Evolutionary conservation across 1,140 invertebrate species (phyloP).

Genomic region (Drosophila melanica): DNA sequence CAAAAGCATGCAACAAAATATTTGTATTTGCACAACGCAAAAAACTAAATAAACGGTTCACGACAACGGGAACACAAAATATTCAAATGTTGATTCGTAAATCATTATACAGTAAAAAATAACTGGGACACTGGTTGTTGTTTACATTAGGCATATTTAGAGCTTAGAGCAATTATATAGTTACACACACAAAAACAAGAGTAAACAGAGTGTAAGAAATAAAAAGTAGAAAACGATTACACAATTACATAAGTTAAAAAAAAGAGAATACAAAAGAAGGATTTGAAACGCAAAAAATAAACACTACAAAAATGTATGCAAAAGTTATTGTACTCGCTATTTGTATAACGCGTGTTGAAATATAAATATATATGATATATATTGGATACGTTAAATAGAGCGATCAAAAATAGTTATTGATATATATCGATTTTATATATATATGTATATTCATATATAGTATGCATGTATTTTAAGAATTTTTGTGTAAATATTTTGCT

Average conservation of each 20-base stretch:
- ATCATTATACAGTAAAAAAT: conserved; percentile 6
- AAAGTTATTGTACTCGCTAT: conserved; percentile 59
- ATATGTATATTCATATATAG: conserved; percentile 54
- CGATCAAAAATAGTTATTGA: conserved; percentile 56
- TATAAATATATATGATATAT: conserved; percentile 51
- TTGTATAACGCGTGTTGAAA: conserved; percentile 29
- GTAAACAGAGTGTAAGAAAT: conserved; percentile 2
- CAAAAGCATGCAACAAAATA: conserved; percentile 65
- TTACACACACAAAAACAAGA: conserved; percentile 5
- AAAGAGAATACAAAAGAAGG: conserved; percentile 23
- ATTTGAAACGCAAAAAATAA: conserved; percentile 57
- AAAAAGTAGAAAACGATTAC: conserved; percentile 29
- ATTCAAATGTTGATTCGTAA: conserved; percentile 4
- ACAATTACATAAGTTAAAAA: conserved; percentile 42
- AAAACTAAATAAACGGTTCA: neutral
- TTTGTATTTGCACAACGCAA: conserved; percentile 5
- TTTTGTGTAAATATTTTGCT: conserved; percentile 38
- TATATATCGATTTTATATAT: conserved; percentile 43
- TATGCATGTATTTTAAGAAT: conserved; percentile 54
- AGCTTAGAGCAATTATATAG: neutral
- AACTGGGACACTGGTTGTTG: conserved; percentile 19
- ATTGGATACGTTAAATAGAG: conserved; percentile 54
- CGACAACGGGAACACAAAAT: conserved; percentile 15
- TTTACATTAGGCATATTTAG: neutral
- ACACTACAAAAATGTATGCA: conserved; percentile 81